Conservation (phyloP, 2,888 invertebrate species). For the Sycophila texana region DNA sequence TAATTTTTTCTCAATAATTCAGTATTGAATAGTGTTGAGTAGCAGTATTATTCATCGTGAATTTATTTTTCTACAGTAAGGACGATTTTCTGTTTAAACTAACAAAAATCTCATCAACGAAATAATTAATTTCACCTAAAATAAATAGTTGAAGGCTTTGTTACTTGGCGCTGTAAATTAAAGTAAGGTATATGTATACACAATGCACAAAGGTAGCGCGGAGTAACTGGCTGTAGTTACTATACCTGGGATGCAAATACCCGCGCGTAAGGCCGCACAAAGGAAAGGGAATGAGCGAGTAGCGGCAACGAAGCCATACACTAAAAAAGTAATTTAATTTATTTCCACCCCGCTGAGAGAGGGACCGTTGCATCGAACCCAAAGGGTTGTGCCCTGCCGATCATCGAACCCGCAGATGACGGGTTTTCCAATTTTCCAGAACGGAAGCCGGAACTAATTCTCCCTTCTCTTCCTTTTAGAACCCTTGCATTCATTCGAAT, state of each 20-base stretch:
- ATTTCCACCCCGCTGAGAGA: conserved; percentile 68
- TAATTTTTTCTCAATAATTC: no score
- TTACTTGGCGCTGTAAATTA: no score
- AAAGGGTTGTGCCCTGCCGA: conserved; percentile 67
- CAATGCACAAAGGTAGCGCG: no score
- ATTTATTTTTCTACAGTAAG: no score
- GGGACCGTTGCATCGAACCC: conserved; percentile 31
- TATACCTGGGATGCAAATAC: conserved; percentile 67
- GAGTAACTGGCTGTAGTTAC: background rate
- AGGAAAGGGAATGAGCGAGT: conserved; percentile 15
- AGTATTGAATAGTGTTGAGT: no score
- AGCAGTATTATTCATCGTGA: no score
- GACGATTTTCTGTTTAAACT: no score
- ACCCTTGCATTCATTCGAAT: conserved; percentile 48
- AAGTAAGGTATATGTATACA: no score
- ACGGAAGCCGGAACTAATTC: conserved; percentile 70
- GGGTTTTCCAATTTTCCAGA: conserved; percentile 72
- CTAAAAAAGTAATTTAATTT: conserved; percentile 68
- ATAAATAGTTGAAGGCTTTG: no score
- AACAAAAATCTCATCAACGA: no score
- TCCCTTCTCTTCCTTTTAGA: conserved; percentile 25
- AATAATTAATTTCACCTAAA: no score
- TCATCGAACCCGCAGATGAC: conserved; percentile 67
- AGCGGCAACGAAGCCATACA: background rate
- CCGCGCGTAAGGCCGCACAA: conserved; percentile 19